A percentile compares a stretch with the other conserved stretches of the same genome.
phyloP scores from a whole-genome alignment of 2,113 vertebrate genomes.

The Mormyrus lacerda region DNA sequence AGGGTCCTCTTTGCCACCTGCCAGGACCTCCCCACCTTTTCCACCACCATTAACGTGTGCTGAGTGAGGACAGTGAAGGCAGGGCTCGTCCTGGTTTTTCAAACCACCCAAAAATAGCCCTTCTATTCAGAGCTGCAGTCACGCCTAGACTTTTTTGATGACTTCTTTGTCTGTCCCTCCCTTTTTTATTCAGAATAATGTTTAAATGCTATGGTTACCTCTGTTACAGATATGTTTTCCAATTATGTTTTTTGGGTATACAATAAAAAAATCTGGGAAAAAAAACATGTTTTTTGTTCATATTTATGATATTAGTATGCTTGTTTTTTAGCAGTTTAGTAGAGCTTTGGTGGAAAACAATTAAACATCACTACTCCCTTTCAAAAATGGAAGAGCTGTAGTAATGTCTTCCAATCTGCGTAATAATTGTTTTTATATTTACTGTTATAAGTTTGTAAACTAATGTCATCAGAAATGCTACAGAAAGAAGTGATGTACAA shows the following conservation, averaged over 20 bases:
- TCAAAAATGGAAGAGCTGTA: not conserved
- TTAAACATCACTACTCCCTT: not conserved
- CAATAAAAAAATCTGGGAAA: slow-evolving; percentile 23
- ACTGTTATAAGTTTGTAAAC: not conserved
- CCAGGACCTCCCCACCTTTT: slow-evolving; percentile 58
- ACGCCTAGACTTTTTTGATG: slow-evolving; percentile 45
- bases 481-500: not conserved
- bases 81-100: slow-evolving; percentile 39
- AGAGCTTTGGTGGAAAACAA: not conserved
- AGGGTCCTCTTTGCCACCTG: slow-evolving; percentile 59
- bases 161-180: not conserved
- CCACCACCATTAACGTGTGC: slow-evolving; percentile 45
- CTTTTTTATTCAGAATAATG: slow-evolving; percentile 1
- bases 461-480: not conserved
- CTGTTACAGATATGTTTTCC: slow-evolving; percentile 24
- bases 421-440: not conserved
- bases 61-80: slow-evolving; percentile 54
- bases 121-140: slow-evolving; percentile 52
- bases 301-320: not conserved
- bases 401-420: not conserved
- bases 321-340: not conserved
- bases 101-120: slow-evolving; percentile 52
- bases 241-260: slow-evolving; percentile 21
- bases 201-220: slow-evolving; percentile 23
- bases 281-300: not conserved